Conservation (phyloP, 2,888 invertebrate species). For the Cartodere bifasciata region DNA sequence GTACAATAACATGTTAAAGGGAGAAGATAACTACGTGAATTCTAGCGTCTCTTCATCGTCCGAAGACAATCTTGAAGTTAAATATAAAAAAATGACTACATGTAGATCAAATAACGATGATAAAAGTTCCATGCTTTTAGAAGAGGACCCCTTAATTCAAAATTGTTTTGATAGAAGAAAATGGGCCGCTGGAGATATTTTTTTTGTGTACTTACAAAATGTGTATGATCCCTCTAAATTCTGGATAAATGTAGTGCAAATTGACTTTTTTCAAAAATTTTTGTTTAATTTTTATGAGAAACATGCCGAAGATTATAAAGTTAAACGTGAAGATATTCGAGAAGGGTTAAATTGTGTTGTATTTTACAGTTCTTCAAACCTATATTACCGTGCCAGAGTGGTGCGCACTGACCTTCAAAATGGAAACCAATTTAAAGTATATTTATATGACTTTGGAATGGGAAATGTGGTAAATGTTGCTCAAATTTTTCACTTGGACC, state of each 20-base stretch:
- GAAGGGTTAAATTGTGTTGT: slow-evolving; percentile 9
- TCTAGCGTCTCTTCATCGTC: no score
- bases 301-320: not conserved
- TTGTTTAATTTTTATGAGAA: slow-evolving; percentile 8
- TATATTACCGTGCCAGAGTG: slow-evolving; percentile 8
- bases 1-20: no score
- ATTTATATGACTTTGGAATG: slow-evolving; percentile 9
- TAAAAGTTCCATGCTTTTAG: no score
- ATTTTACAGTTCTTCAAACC: not conserved
- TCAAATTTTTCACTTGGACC: slow-evolving; percentile 5
- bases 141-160: no score
- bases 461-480: not conserved
- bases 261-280: slow-evolving; percentile 4
- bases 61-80: no score
- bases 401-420: slow-evolving; percentile 6
- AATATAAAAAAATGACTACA: no score
- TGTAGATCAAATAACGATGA: no score
- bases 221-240: slow-evolving; percentile 11
- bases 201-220: slow-evolving; percentile 3
- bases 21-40: no score
- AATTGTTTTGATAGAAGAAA: slow-evolving; percentile 6
- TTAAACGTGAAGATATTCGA: slow-evolving; percentile 3
- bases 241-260: slow-evolving; percentile 8
- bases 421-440: slow-evolving; percentile 3
- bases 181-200: slow-evolving; percentile 7